Conservation (phyloP, 2,797 vertebrate genomes). For the Rhinogobio ventralis region DNA sequence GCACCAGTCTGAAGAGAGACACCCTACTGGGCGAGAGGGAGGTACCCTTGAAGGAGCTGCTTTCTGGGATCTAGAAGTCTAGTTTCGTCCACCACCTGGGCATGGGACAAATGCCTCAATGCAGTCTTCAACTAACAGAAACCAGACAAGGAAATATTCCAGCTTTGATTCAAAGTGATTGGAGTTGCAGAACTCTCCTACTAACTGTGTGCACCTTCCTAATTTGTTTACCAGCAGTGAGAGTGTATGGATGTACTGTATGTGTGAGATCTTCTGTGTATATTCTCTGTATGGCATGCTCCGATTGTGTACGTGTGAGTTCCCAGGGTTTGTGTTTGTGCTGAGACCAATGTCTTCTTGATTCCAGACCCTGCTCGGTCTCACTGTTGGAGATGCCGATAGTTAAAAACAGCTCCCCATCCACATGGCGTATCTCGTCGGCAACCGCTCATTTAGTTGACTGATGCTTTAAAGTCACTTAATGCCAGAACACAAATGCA, state of each 20-base stretch:
- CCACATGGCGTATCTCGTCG: conserved; percentile 28
- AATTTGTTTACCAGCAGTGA: conserved; percentile 42
- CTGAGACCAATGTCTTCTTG: conserved; percentile 9
- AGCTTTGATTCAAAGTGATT: conserved; percentile 47
- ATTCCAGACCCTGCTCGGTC: conserved; percentile 8
- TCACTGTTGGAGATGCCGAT: conserved; percentile 35
- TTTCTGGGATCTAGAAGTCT: conserved; percentile 77
- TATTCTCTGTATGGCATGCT: conserved; percentile 17
- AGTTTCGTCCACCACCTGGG: not conserved
- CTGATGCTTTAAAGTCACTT: conserved; percentile 41
- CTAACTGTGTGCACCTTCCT: conserved; percentile 42
- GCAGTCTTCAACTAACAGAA: conserved; percentile 17
- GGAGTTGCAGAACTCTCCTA: conserved; percentile 69
- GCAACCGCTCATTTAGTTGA: conserved; percentile 36
- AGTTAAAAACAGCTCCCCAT: conserved; percentile 24
- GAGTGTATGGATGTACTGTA: not conserved
- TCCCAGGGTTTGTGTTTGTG: conserved; percentile 31
- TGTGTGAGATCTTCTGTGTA: conserved; percentile 34
- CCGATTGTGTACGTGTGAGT: conserved; percentile 31
- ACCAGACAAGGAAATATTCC: conserved; percentile 18
- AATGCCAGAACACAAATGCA: conserved; percentile 41
- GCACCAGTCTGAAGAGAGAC: conserved; percentile 94
- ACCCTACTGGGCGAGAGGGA: conserved; percentile 91
- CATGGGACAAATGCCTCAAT: not conserved
- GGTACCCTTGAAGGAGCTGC: conserved; percentile 84